Base-by-base conservation (phyloP, 23 tunicate genomes). In the Oikopleura dioica region DNA sequence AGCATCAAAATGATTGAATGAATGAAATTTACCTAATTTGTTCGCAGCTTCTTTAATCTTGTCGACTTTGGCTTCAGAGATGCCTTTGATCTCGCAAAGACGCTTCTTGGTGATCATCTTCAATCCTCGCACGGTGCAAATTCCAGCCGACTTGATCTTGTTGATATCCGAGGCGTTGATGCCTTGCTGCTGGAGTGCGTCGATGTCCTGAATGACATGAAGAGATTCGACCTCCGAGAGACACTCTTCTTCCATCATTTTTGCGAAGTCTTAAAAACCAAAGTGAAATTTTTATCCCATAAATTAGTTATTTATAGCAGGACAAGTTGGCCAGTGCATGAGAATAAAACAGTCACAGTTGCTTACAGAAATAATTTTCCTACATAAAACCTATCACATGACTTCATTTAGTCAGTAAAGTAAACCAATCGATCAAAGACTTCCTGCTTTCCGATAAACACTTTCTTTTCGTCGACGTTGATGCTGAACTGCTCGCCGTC, bases 41-140 rank as follows among this genome's bases (percentile, higher is more conserved):
- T 63, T 63, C 2, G 72, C 72, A 4, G 72, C 72, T 26, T 63
- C 72, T 63, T 85, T 92, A 2, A 92, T 92, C 59, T 92, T 92
- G 69, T 92, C 98, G 36, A 92, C 94, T 80, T 92, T 92, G 0
- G 94, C 94, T 51, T 92, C 98, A 35, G 98, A 92, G 9, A 92
- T 92, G 36, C 98, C 98, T 82, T 92, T 92, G 1, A 92, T 92
- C 44, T 86, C 72, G 38, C 84, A 78, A 38, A 92, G 38, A 1
- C 81, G 68, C 69, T 92, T 92, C 76, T 82, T 80, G 1, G 98
- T 92, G 31, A 79, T 85, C 98, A 92, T 92, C 67, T 92, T 92
- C 23, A 92, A 81, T 34, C 98, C 98, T 78, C 87, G 87, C 1
- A 92, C 84, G 1, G 98, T 92, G 76, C 94, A 92, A 36, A 86